Conservation (phyloP, 2,113 vertebrate genomes). For the Crypturellus undulatus region DNA sequence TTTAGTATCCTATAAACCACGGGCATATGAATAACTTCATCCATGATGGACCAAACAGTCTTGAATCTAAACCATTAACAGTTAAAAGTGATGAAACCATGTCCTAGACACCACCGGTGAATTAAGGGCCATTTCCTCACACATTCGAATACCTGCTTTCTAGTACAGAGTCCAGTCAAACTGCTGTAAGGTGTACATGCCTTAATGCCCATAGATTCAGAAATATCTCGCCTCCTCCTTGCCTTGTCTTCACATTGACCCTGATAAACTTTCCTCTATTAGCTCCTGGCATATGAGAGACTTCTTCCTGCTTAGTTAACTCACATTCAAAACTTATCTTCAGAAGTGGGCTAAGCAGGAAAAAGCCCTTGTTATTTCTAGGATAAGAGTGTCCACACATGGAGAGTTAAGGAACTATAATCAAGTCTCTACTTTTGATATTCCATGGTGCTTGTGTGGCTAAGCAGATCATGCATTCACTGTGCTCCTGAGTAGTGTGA, state of each 20-base stretch:
- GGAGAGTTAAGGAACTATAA: neutral
- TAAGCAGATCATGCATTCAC: neutral
- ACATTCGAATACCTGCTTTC: neutral
- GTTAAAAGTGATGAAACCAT: neutral
- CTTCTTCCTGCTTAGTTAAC: neutral
- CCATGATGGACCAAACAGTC: neutral
- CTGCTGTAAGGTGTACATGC: neutral
- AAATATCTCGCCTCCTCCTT: neutral
- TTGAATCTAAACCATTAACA: neutral
- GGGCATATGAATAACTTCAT: neutral
- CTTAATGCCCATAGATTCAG: neutral
- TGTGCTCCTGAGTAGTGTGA: neutral
- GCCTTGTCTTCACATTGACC: neutral
- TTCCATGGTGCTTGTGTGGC: neutral
- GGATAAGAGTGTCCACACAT: neutral
- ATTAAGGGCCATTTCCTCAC: neutral
- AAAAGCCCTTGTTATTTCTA: neutral
- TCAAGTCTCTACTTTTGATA: neutral
- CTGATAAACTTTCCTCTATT: neutral
- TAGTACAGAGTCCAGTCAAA: fast-evolving
- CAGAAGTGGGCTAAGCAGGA: neutral
- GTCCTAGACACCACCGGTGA: neutral
- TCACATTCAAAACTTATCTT: neutral
- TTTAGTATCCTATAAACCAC: neutral
- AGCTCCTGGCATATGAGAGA: neutral